These are phyloP conservation scores for Catocala nupta DNA, from an alignment of 2,888 invertebrate genomes.

Conservation along the genomic window DNA sequence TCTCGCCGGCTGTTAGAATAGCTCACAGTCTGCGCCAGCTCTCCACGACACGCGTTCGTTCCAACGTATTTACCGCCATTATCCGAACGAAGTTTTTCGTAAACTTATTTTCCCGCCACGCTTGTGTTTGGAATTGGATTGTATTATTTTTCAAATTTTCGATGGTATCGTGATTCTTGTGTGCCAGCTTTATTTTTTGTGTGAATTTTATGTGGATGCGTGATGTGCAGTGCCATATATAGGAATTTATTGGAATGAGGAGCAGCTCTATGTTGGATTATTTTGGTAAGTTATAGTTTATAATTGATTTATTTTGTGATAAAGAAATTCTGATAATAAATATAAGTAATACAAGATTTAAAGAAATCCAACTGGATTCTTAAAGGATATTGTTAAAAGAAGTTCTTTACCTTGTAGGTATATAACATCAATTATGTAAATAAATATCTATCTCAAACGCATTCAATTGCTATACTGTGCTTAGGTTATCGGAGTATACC, in stretches of 20 bases:
- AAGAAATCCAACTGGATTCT: background rate
- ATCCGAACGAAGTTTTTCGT: constrained; percentile 79
- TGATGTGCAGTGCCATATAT: constrained; percentile 60
- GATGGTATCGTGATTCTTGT: constrained; percentile 60
- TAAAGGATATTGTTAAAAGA: background rate
- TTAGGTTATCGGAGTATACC: no score
- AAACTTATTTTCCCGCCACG: constrained; percentile 76
- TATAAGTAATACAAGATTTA: background rate
- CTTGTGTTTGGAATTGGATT: constrained; percentile 49
- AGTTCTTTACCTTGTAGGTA: no score
- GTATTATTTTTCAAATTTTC: constrained; percentile 24
- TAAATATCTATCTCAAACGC: no score
- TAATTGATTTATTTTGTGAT: background rate
- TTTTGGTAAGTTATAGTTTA: constrained; percentile 43
- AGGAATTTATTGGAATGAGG: constrained; percentile 62
- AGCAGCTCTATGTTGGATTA: constrained; percentile 30
- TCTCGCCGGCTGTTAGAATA: constrained; percentile 64
- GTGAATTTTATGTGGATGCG: constrained; percentile 65
- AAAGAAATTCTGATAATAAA: background rate
- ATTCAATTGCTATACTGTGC: no score
- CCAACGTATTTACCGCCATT: constrained; percentile 46
- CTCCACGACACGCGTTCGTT: constrained; percentile 60
- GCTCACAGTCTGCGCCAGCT: constrained; percentile 71
- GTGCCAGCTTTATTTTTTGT: constrained; percentile 64
- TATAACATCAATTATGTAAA: no score